Conservation (phyloP, 2,888 invertebrate genomes). For the Morpho achilles region DNA sequence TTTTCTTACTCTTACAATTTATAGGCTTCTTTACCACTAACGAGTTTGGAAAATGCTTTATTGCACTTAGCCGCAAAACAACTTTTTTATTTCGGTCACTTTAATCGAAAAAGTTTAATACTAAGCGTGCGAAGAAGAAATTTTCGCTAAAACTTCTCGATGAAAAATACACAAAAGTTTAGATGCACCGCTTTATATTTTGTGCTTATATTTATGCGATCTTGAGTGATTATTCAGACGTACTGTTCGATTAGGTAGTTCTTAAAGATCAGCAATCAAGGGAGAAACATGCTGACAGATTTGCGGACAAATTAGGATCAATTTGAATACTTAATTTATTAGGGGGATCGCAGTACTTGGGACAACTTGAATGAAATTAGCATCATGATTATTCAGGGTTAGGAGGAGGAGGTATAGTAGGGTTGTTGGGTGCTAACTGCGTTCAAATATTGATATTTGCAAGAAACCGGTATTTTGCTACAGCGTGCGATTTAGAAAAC, state of each 20-base stretch:
- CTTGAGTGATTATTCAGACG: conserved; percentile 18
- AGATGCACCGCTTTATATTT: not conserved
- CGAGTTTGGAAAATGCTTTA: no score
- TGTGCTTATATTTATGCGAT: conserved; percentile 19
- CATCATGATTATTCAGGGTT: conserved; percentile 35
- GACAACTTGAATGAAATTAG: conserved; percentile 51
- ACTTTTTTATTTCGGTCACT: no score
- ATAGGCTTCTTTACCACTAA: no score
- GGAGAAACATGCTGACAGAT: conserved; percentile 47
- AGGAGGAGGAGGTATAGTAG: no score
- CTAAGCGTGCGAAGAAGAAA: no score
- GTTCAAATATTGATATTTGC: no score
- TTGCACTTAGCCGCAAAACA: no score
- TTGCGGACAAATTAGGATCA: conserved; percentile 49
- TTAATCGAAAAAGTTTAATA: not conserved
- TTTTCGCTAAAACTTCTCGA: not conserved
- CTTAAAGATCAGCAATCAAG: conserved; percentile 46
- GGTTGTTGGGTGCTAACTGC: no score
- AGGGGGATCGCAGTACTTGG: conserved; percentile 31
- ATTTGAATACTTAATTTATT: conserved; percentile 54
- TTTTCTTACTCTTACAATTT: no score
- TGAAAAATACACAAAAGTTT: not conserved
- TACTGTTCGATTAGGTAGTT: conserved; percentile 38
- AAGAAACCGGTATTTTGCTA: no score
- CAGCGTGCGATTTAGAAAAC: no score